Conservation (phyloP, 2,113 vertebrate species). For the Dicerorhinus sumatrensis region DNA sequence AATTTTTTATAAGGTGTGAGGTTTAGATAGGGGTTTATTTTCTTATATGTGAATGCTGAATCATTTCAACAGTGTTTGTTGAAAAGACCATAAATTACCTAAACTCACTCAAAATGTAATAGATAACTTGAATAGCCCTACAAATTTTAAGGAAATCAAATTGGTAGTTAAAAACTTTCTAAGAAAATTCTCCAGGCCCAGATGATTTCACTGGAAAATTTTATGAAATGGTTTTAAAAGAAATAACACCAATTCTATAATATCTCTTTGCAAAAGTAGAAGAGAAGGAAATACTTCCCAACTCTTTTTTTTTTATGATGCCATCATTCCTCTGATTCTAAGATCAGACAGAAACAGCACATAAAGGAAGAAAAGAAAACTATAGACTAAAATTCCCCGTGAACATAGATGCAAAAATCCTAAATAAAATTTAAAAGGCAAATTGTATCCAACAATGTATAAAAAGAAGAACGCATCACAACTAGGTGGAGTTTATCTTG, state of each 20-base stretch:
- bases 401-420: background rate
- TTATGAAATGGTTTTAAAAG: background rate
- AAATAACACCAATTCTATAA: background rate
- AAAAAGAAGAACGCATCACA: background rate
- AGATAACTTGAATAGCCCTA: background rate
- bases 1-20: background rate
- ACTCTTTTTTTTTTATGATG: background rate
- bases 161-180: background rate
- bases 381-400: background rate
- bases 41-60: background rate
- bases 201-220: background rate
- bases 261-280: background rate
- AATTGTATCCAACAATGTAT: background rate
- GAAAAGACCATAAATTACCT: background rate
- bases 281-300: background rate
- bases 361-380: background rate
- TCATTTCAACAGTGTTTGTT: background rate
- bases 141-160: background rate
- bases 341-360: background rate
- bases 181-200: background rate
- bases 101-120: background rate
- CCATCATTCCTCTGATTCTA: background rate
- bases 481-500: background rate
- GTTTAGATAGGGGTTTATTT: background rate
- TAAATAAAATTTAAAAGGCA: background rate